Conservation (phyloP, 2,888 invertebrate species). For the Cheilosia vernalis region DNA sequence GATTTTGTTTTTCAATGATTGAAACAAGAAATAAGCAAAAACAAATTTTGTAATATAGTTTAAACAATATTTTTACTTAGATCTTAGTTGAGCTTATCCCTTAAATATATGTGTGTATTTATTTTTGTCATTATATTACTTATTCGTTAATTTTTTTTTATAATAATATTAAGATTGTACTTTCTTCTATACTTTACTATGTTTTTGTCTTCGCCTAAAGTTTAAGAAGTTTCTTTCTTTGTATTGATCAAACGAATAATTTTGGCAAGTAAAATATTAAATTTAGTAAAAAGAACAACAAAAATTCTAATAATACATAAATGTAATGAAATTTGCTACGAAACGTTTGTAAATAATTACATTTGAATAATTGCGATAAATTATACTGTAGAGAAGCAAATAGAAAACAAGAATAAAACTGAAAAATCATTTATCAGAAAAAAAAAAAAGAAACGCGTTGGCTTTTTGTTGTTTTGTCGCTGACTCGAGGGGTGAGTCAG, state of each 20-base stretch:
- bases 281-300: slow-evolving; percentile 23
- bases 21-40: slow-evolving; percentile 6
- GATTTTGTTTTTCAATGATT: slow-evolving; percentile 15
- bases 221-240: slow-evolving; percentile 10
- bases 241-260: slow-evolving; percentile 9
- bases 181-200: slow-evolving; percentile 7
- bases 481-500: background rate
- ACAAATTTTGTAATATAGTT: slow-evolving; percentile 57
- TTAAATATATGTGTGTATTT: slow-evolving; percentile 68
- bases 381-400: slow-evolving; percentile 36
- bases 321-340: slow-evolving; percentile 40
- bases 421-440: slow-evolving; percentile 52
- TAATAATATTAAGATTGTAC: background rate
- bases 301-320: background rate
- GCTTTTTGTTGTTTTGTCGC: background rate
- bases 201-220: slow-evolving; percentile 24
- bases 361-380: slow-evolving; percentile 39
- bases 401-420: slow-evolving; percentile 47
- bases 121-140: slow-evolving; percentile 48
- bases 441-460: background rate
- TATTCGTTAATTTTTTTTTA: slow-evolving; percentile 38
- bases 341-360: slow-evolving; percentile 64
- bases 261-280: slow-evolving; percentile 26
- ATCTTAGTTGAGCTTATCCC: slow-evolving; percentile 49
- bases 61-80: slow-evolving; percentile 58